Evolutionary conservation across 2,797 vertebrate genomes (phyloP), one percentile per base, ranked within the genome.

Genomic region (Crypturellus tataupa): DNA sequence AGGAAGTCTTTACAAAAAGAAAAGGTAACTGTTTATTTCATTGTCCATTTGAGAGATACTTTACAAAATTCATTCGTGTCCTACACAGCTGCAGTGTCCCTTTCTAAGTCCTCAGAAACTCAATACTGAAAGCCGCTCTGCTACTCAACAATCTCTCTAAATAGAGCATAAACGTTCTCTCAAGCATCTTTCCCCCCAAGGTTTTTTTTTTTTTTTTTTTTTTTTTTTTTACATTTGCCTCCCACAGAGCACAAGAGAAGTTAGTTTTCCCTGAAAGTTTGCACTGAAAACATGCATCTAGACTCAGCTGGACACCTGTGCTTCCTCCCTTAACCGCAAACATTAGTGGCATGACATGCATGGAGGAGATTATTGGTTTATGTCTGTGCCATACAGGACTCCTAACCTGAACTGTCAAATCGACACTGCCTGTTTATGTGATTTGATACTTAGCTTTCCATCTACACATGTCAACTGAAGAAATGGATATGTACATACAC

Each of bases 81-180:
- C 55, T 60, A 53, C 16, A 58, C 10, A 62, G 42, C 0, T 55
- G 23, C 83, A 85, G 42, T 13, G 63, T 13, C 65, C 6, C 18
- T 68, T 56, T 70, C 67, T 0, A 0, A 72, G 69, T 6, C 12
- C 31, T 77, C 46, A 27, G n/a, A 78, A 78, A 53, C 47, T 73
- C 62, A 80, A 3, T n/a, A 35, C 29, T 29, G 8, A 80, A 90
- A 53, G 25, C 21, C 49, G 62, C 4, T 49, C 62, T 12, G 51
- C 21, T 70, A 27, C 39, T 81, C 53, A 39, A 5, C 13, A 51
- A 55, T 29, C 70, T 81, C 73, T 56, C 27, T 10, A 42, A 86
- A 71, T 0, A 90, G 5, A 33, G 24, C 3, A 63, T 31, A 40
- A 2, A 1, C 1, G 4, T 18, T 31, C n/a, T 19, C 29, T 44